Percentiles rank a stretch among this genome's conserved stretches.
phyloP scores from a whole-genome alignment of 2,113 vertebrate genomes.

The Noturus placidus region DNA sequence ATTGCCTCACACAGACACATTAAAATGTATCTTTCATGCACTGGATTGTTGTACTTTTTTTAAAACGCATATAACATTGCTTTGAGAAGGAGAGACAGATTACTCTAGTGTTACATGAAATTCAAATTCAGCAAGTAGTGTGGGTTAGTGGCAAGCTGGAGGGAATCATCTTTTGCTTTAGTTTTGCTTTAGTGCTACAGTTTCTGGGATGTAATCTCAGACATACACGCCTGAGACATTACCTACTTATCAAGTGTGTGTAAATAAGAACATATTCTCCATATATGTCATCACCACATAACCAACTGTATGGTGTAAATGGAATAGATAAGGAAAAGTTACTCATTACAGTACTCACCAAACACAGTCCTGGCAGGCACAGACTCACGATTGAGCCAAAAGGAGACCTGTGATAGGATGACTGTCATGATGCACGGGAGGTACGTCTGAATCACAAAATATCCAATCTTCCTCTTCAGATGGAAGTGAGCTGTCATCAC shows the following conservation, averaged over 20 bases:
- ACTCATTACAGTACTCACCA: conserved; percentile 76
- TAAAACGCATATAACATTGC: neutral
- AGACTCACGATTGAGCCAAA: conserved; percentile 98
- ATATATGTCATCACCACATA: neutral
- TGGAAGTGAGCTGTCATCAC: conserved; percentile 99
- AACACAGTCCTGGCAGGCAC: conserved; percentile 97
- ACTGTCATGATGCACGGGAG: conserved; percentile 99
- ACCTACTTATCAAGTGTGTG: neutral
- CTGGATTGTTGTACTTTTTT: neutral
- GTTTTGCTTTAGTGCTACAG: neutral
- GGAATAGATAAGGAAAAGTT: neutral
- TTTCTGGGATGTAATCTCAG: neutral
- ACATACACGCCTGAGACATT: neutral
- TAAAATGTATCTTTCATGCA: neutral
- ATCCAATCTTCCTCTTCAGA: conserved; percentile 98
- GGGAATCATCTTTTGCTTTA: neutral
- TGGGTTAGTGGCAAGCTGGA: neutral
- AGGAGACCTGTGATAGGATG: conserved; percentile 98
- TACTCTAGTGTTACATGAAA: neutral
- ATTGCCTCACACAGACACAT: neutral
- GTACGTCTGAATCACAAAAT: conserved; percentile 99
- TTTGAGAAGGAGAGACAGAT: neutral
- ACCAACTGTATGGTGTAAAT: neutral
- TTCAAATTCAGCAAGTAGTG: neutral
- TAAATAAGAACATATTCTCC: neutral